phyloP scores from a whole-genome alignment of 2,113 vertebrate genomes.

The Lycaon pictus region DNA sequence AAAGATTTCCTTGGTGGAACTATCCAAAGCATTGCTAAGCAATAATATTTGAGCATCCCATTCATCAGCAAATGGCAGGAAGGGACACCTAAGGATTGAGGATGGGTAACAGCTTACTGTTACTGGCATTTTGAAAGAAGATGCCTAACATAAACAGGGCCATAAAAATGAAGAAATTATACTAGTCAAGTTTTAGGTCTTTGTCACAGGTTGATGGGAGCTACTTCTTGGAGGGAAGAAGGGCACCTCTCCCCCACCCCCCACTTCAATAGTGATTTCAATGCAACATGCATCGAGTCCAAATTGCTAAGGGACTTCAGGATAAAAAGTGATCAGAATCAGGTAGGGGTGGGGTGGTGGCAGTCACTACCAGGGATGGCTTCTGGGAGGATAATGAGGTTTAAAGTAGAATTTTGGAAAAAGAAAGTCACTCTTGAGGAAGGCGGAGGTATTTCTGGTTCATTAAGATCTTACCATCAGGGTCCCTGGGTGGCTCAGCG shows the following conservation, averaged over 20 bases:
- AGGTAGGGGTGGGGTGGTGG: neutral
- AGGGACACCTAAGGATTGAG: neutral
- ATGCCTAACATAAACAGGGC: neutral
- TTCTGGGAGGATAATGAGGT: neutral
- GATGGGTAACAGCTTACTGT: neutral
- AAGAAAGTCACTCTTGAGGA: neutral
- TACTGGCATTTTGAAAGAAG: conserved; percentile 22
- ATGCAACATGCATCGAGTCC: neutral
- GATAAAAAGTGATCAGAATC: conserved; percentile 1
- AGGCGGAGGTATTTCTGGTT: neutral
- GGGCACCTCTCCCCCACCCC: neutral
- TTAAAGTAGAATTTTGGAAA: conserved; percentile 37
- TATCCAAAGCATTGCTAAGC: neutral
- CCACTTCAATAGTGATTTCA: neutral
- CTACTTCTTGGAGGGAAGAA: conserved; percentile 4
- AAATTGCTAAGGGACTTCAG: neutral
- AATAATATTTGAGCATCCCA: neutral
- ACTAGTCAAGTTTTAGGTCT: conserved; percentile 8
- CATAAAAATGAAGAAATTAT: neutral
- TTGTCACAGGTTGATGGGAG: neutral
- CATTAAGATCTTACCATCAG: neutral
- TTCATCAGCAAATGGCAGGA: neutral
- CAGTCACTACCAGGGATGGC: neutral
- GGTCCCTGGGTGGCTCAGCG: too few relatives aligned
- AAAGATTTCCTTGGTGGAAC: neutral